Conservation (phyloP, 2,888 invertebrate genomes). For the Stegophylla sp. region DNA sequence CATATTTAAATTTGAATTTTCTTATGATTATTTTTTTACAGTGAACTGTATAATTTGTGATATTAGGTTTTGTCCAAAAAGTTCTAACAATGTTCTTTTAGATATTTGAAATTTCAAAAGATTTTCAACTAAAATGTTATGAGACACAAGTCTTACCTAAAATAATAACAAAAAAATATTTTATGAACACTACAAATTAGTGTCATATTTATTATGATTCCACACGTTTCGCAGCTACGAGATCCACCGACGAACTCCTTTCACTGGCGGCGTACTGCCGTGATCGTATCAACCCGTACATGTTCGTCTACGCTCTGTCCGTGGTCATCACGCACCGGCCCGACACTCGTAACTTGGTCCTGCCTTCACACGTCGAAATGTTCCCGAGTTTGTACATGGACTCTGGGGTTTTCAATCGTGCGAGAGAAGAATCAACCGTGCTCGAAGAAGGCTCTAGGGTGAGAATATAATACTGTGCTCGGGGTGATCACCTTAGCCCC, state of each 20-base stretch:
- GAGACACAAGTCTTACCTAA: too few species aligned
- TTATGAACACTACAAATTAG: too few species aligned
- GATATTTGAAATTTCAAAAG: neutral
- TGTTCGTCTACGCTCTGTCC: constrained; percentile 81
- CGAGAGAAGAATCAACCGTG: constrained; percentile 74
- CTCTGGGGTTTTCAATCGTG: constrained; percentile 74
- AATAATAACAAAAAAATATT: too few species aligned
- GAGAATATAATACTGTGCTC: too few species aligned
- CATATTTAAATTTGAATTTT: too few species aligned
- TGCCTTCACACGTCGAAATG: constrained; percentile 78
- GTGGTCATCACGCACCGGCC: constrained; percentile 77
- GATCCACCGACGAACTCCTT: constrained; percentile 74
- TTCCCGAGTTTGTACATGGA: constrained; percentile 86
- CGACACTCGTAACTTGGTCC: constrained; percentile 74
- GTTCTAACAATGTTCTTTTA: neutral
- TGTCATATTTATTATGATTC: neutral
- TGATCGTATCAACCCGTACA: constrained; percentile 78
- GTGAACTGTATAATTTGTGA: too few species aligned
- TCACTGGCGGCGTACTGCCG: constrained; percentile 76
- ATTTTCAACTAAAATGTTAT: too few species aligned
- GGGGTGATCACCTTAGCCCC: too few species aligned
- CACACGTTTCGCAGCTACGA: constrained; percentile 70
- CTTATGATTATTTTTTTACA: too few species aligned
- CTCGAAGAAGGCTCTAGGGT: constrained; percentile 72
- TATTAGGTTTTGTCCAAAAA: too few species aligned